phyloP scores from a whole-genome alignment of 1,140 invertebrate genomes.

The Trichonephila clavata region DNA sequence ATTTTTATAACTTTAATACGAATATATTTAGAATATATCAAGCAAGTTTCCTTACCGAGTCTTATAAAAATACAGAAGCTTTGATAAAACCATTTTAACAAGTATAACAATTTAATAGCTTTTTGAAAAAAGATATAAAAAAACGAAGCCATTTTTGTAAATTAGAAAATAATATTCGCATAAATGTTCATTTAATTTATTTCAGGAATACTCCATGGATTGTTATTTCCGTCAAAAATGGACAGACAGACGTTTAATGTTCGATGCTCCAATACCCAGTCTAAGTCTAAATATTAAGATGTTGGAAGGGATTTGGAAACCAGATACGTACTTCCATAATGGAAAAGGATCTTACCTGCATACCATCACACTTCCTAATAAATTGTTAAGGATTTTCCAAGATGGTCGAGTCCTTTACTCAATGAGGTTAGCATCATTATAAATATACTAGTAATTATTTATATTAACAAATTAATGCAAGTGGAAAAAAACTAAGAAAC shows the following conservation, averaged over 20 bases:
- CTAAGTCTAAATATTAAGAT: conserved; percentile 79
- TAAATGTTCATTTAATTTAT: conserved; percentile 17
- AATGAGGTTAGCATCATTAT: conserved; percentile 87
- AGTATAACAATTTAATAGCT: too few species aligned
- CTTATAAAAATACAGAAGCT: too few species aligned
- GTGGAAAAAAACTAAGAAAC: too few species aligned
- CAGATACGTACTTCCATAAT: conserved; percentile 80
- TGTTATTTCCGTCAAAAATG: conserved; percentile 79
- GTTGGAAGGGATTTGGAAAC: conserved; percentile 79
- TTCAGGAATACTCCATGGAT: conserved; percentile 79
- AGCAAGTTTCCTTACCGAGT: too few species aligned
- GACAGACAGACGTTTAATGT: conserved; percentile 78
- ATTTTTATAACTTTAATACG: too few species aligned
- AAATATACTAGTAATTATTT: too few species aligned
- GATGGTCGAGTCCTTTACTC: conserved; percentile 96
- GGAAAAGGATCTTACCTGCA: conserved; percentile 85
- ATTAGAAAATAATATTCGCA: too few species aligned
- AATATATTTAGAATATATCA: too few species aligned
- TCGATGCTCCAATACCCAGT: conserved; percentile 75
- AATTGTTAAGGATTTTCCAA: conserved; percentile 89
- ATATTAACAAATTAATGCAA: too few species aligned
- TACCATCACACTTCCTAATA: conserved; percentile 97
- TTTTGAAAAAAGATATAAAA: too few species aligned
- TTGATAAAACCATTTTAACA: too few species aligned
- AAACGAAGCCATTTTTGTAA: too few species aligned